Conservation (phyloP, 2,113 vertebrate species). For the Seriola quinqueradiata region DNA sequence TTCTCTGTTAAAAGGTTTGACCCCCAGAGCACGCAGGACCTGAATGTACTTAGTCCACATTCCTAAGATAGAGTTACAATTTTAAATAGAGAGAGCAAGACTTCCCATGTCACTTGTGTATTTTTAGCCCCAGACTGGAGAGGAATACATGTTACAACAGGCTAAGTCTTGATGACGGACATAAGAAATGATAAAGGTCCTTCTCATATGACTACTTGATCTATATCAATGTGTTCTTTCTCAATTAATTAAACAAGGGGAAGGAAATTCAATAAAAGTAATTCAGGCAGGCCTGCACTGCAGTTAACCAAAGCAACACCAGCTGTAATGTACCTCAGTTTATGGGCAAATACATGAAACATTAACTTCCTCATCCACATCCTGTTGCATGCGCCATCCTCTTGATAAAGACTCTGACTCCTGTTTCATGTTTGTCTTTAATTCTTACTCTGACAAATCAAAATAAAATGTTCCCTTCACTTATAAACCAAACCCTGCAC, state of each 20-base stretch:
- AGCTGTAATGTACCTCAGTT: neutral
- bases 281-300: neutral
- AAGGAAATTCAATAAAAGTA: neutral
- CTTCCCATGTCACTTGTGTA: constrained; percentile 60
- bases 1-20: constrained; percentile 24
- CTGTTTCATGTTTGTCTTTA: neutral
- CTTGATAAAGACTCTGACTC: neutral
- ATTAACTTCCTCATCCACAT: constrained; percentile 58
- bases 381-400: constrained; percentile 21
- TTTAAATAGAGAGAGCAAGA: constrained; percentile 56
- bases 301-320: neutral
- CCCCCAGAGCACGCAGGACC: constrained; percentile 29
- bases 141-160: constrained; percentile 45
- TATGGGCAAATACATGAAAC: neutral
- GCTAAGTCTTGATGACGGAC: neutral
- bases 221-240: neutral
- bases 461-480: neutral
- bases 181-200: neutral
- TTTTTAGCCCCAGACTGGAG: constrained; percentile 59
- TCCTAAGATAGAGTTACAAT: constrained; percentile 67
- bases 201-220: neutral
- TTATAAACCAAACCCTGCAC: neutral
- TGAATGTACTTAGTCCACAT: constrained; percentile 11
- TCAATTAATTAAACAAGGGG: neutral
- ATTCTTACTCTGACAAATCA: neutral